phyloP scores from a whole-genome alignment of 2,113 vertebrate species.

The Istiophorus platypterus region DNA sequence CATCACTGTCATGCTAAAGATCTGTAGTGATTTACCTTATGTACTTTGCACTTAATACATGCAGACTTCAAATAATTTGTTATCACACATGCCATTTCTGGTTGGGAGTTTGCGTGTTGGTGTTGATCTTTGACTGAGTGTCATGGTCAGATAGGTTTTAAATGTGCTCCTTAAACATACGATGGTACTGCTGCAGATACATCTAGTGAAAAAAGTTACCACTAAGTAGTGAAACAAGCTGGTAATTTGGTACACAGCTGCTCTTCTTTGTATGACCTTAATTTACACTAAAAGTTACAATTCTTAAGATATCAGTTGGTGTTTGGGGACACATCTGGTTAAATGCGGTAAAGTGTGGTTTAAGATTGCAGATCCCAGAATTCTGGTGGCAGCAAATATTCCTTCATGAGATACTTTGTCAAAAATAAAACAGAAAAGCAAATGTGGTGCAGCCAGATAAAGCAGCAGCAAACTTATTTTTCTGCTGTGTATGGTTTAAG shows the following conservation, averaged over 20 bases:
- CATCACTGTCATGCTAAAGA: neutral
- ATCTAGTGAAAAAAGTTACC: neutral
- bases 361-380: neutral
- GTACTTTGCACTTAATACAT: too few species aligned
- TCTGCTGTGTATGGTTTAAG: neutral
- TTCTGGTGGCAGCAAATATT: neutral
- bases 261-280: neutral
- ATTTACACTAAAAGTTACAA: neutral
- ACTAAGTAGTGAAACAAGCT: neutral
- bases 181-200: neutral
- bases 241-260: neutral
- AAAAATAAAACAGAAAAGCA: neutral
- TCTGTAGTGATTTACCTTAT: neutral
- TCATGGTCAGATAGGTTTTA: neutral
- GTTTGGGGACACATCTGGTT: neutral
- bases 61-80: slow-evolving; percentile 5
- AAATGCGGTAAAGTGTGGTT: too few species aligned
- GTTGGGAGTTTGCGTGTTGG: neutral
- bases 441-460: neutral
- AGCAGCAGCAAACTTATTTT: neutral
- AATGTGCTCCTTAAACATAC: neutral
- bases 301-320: neutral
- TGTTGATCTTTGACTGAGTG: neutral
- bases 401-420: neutral
- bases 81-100: neutral